Evolutionary conservation across 2,888 invertebrate species (phyloP).

Genomic region (Drosophila buzzatii): DNA sequence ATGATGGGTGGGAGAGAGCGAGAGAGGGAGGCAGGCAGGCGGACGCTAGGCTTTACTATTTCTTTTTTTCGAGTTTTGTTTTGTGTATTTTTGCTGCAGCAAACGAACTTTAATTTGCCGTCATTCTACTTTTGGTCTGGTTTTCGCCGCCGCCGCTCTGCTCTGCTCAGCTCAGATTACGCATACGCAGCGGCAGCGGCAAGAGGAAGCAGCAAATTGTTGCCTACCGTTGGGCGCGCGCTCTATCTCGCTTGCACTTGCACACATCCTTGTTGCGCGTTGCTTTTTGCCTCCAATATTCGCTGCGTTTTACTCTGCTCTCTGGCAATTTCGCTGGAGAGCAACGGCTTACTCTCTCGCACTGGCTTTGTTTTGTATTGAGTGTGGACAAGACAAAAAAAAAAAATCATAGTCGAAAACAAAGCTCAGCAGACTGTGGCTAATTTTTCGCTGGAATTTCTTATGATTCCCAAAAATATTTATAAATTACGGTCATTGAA

Average conservation of each 20-base stretch:
- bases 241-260: conserved; percentile 6
- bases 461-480: conserved; percentile 7
- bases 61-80: conserved; percentile 4
- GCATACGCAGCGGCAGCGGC: conserved; percentile 65
- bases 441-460: conserved; percentile 42
- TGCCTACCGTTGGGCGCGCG: conserved; percentile 66
- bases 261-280: conserved; percentile 27
- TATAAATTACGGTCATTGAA: conserved; percentile 22
- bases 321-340: conserved; percentile 1
- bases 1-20: neutral
- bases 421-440: conserved; percentile 57
- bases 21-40: neutral
- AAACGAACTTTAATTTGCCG: conserved; percentile 67
- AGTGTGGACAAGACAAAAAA: neutral
- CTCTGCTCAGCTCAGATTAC: conserved; percentile 59
- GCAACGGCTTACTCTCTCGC: conserved; percentile 1
- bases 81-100: conserved; percentile 17
- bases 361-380: conserved; percentile 37
- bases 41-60: neutral
- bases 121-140: conserved; percentile 57
- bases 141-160: conserved; percentile 50
- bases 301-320: conserved; percentile 15
- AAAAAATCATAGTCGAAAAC: conserved; percentile 13
- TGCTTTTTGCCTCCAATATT: conserved; percentile 29
- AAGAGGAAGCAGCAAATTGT: conserved; percentile 46